A percentile compares a stretch with the other conserved stretches of the same genome.
phyloP scores from a whole-genome alignment of 2,888 invertebrate species.

The Cheilosia impressa region DNA sequence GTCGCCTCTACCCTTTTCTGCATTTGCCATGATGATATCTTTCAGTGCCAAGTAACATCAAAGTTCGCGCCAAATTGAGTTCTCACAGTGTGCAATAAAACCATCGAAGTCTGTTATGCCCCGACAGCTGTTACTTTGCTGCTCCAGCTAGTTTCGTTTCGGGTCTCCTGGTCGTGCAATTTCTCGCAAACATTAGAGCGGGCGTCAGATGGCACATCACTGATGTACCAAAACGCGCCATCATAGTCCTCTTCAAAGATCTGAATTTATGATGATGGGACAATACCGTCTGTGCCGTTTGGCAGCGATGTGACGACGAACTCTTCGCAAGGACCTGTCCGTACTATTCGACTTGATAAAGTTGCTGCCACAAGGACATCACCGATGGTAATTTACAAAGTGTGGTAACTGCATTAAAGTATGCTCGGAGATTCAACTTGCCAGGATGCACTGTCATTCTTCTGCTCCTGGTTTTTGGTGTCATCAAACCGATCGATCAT shows the following conservation, averaged over 20 bases:
- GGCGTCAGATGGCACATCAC: slow-evolving; percentile 29
- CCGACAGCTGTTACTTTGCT: slow-evolving; percentile 55
- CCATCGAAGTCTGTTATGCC: slow-evolving; percentile 67
- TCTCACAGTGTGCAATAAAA: slow-evolving; percentile 46
- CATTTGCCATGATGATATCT: slow-evolving; percentile 66
- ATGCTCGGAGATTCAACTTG: slow-evolving; percentile 13
- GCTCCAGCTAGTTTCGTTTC: slow-evolving; percentile 17
- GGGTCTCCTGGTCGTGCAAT: slow-evolving; percentile 38
- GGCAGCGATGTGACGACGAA: slow-evolving; percentile 28
- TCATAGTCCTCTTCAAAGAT: slow-evolving; percentile 36
- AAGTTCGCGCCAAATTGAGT: slow-evolving; percentile 73
- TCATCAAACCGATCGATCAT: slow-evolving; percentile 56
- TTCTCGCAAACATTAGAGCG: slow-evolving; percentile 46
- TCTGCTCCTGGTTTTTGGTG: slow-evolving; percentile 16
- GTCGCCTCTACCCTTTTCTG: slow-evolving; percentile 25
- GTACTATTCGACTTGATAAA: slow-evolving; percentile 65
- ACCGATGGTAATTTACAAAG: slow-evolving; percentile 64
- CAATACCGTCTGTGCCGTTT: slow-evolving; percentile 30
- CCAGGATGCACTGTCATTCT: slow-evolving; percentile 42
- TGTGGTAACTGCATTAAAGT: slow-evolving; percentile 60
- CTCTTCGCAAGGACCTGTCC: slow-evolving; percentile 35
- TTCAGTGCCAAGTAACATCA: slow-evolving; percentile 56
- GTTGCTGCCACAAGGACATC: slow-evolving; percentile 61
- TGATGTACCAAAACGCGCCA: not conserved
- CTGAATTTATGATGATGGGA: slow-evolving; percentile 71